phyloP scores from a whole-genome alignment of 2,113 vertebrate species.

The Takifugu flavidus region DNA sequence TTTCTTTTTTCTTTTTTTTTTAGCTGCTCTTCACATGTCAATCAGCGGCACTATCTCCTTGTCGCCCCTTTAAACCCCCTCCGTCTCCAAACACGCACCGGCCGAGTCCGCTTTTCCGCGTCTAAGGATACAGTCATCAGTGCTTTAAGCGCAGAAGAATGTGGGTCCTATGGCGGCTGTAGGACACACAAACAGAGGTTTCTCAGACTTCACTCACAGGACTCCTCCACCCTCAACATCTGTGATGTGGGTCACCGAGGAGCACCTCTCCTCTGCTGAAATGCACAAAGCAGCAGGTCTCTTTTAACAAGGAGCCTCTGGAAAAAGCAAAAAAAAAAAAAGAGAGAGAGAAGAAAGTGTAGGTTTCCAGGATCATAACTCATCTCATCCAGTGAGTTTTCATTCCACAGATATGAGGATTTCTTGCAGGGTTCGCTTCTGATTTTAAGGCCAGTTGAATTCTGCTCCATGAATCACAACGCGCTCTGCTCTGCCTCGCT shows the following conservation, averaged over 20 bases:
- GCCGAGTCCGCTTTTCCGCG: conserved; percentile 34
- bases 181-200: conserved; percentile 60
- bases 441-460: neutral
- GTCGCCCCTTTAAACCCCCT: conserved; percentile 43
- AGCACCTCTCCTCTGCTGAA: conserved; percentile 44
- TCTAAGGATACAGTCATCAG: conserved; percentile 54
- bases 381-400: conserved; percentile 24
- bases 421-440: conserved; percentile 7
- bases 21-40: conserved; percentile 73
- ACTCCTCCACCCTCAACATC: conserved; percentile 54
- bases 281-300: conserved; percentile 40
- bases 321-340: conserved; percentile 13
- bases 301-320: conserved; percentile 44
- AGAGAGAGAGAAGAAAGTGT: conserved; percentile 11
- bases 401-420: conserved; percentile 14
- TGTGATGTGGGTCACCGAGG: conserved; percentile 62
- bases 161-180: conserved; percentile 32
- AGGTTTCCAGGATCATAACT: conserved; percentile 39
- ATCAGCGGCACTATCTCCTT: conserved; percentile 75
- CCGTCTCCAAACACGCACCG: conserved; percentile 43
- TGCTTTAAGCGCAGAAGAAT: conserved; percentile 74
- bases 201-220: conserved; percentile 58
- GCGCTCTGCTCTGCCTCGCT: too few species aligned
- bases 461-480: too few species aligned
- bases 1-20: conserved; percentile 40